Conservation (phyloP, 2,113 vertebrate genomes). For the Syngnathus floridae region DNA sequence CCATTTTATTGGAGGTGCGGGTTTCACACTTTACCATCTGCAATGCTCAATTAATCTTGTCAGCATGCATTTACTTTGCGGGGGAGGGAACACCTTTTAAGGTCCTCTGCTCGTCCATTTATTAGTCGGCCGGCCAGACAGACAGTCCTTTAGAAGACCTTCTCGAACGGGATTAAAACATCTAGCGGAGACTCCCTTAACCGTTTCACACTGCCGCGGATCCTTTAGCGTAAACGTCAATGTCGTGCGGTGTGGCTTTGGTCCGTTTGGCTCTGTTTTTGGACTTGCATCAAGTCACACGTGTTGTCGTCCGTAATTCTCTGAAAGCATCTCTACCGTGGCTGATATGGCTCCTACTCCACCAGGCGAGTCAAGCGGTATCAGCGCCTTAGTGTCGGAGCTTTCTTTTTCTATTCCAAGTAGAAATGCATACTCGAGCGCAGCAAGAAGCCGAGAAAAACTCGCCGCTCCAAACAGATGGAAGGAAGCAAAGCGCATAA, state of each 20-base stretch:
- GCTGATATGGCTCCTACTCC: too few relatives aligned
- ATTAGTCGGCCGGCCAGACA: conserved; percentile 45
- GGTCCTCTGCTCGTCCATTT: conserved; percentile 51
- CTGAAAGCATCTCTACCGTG: too few relatives aligned
- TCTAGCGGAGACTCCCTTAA: conserved; percentile 30
- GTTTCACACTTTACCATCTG: conserved; percentile 70
- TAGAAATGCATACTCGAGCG: too few relatives aligned
- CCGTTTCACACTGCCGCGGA: conserved; percentile 7
- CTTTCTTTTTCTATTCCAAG: too few relatives aligned
- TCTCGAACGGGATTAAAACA: conserved; percentile 46
- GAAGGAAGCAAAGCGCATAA: neutral
- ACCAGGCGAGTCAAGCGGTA: too few relatives aligned
- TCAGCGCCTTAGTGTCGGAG: too few relatives aligned
- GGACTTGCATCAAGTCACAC: neutral
- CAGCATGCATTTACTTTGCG: conserved; percentile 68
- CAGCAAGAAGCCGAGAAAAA: neutral
- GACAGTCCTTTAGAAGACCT: conserved; percentile 45
- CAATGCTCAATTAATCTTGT: conserved; percentile 82
- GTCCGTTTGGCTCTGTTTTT: conserved; percentile 6
- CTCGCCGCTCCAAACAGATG: neutral
- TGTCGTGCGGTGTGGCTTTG: neutral
- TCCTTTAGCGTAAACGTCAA: neutral
- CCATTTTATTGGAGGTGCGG: conserved; percentile 31
- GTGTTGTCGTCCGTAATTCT: too few relatives aligned
- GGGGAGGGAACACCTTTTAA: conserved; percentile 64